phyloP scores from a whole-genome alignment of 2,888 invertebrate genomes.

The Choristoneura rosaceana region DNA sequence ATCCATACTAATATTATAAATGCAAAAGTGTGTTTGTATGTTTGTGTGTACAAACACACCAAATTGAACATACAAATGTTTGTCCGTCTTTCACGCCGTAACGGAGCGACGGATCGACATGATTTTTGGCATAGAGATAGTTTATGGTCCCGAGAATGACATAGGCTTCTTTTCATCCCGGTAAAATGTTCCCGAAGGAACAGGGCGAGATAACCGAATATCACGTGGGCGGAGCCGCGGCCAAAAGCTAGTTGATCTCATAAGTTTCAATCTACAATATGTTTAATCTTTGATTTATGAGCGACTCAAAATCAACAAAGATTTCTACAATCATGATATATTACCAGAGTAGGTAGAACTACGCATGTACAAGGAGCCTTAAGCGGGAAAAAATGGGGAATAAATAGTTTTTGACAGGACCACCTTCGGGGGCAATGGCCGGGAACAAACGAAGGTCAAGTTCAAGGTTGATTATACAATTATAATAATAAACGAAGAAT shows the following conservation, averaged over 20 bases:
- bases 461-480: slow-evolving; percentile 22
- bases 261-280: neutral
- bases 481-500: slow-evolving; percentile 12
- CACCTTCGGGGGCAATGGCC: slow-evolving; percentile 57
- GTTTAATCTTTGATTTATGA: neutral
- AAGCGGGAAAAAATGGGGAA: slow-evolving; percentile 47
- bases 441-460: slow-evolving; percentile 13
- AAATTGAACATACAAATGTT: too few relatives aligned
- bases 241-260: neutral
- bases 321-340: neutral
- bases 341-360: slow-evolving; percentile 2
- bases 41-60: too few relatives aligned
- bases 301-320: neutral
- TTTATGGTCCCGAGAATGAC: too few relatives aligned
- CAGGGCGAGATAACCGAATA: too few relatives aligned
- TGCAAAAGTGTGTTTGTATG: too few relatives aligned
- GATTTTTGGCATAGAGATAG: too few relatives aligned
- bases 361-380: slow-evolving; percentile 18
- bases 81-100: too few relatives aligned
- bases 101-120: too few relatives aligned
- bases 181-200: too few relatives aligned
- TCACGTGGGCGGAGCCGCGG: too few relatives aligned
- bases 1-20: too few relatives aligned
- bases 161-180: too few relatives aligned
- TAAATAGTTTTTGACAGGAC: slow-evolving; percentile 57